Conservation (phyloP, 1,140 invertebrate species). For the Hylyphantes graminicola region DNA sequence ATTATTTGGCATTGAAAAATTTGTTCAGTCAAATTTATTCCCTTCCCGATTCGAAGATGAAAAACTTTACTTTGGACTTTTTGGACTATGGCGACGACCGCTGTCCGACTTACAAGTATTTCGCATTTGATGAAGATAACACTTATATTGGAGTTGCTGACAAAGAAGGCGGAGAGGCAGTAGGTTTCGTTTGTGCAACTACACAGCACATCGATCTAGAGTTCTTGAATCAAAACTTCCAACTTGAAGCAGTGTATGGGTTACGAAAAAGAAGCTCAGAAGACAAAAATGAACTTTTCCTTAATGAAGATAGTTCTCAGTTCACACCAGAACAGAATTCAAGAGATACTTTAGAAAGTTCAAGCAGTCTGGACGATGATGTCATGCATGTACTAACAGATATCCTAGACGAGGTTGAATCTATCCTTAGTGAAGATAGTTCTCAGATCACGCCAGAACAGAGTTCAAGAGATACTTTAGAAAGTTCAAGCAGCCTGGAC, state of each 20-base stretch:
- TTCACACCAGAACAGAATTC: neutral
- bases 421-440: neutral
- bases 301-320: neutral
- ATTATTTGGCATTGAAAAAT: constrained; percentile 42
- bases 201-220: constrained; percentile 19
- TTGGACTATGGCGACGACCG: constrained; percentile 45
- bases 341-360: neutral
- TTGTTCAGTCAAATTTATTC: constrained; percentile 49
- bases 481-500: neutral
- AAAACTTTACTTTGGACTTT: constrained; percentile 38
- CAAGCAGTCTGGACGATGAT: neutral
- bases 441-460: neutral
- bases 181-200: constrained; percentile 40
- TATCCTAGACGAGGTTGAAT: neutral
- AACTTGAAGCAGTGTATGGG: constrained; percentile 35
- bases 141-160: constrained; percentile 37
- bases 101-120: constrained; percentile 35
- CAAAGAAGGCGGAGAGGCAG: constrained; percentile 11
- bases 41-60: neutral
- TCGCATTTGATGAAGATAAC: constrained; percentile 39
- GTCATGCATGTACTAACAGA: neutral
- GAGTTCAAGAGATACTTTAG: neutral
- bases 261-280: constrained; percentile 1
- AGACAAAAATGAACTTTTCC: neutral
- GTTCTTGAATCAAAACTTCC: constrained; percentile 25